Conservation (phyloP, 1,140 invertebrate genomes). For the Pogonognathellus flavescens region DNA sequence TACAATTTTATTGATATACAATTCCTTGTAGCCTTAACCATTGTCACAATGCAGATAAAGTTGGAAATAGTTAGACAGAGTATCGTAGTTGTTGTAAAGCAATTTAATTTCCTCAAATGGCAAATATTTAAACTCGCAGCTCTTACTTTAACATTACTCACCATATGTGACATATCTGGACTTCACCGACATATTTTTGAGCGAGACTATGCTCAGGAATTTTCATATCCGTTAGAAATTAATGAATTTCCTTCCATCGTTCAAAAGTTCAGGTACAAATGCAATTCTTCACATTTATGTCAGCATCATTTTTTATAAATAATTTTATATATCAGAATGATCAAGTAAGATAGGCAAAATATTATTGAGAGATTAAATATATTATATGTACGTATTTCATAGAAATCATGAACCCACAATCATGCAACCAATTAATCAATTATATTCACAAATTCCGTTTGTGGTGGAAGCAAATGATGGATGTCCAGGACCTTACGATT, state of each 20-base stretch:
- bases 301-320: too few relatives aligned
- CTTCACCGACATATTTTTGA: slow-evolving; percentile 79
- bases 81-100: not conserved
- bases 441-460: slow-evolving; percentile 43
- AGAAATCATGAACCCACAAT: slow-evolving; percentile 53
- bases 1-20: too few relatives aligned
- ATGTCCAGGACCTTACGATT: slow-evolving; percentile 69
- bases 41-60: not conserved
- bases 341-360: too few relatives aligned
- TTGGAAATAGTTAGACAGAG: not conserved
- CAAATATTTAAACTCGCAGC: not conserved
- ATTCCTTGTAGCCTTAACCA: too few relatives aligned
- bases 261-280: slow-evolving; percentile 60
- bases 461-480: slow-evolving; percentile 39
- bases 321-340: too few relatives aligned
- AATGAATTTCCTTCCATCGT: slow-evolving; percentile 60
- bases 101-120: not conserved
- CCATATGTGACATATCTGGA: slow-evolving; percentile 76
- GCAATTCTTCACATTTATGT: too few relatives aligned
- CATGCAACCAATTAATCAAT: slow-evolving; percentile 55
- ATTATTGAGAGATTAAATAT: too few relatives aligned
- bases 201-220: slow-evolving; percentile 76
- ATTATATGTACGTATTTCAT: too few relatives aligned
- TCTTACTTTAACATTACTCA: not conserved
- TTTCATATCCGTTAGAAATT: slow-evolving; percentile 78